phyloP scores from a whole-genome alignment of 2,888 invertebrate species.

The Notocelia uddmanniana region DNA sequence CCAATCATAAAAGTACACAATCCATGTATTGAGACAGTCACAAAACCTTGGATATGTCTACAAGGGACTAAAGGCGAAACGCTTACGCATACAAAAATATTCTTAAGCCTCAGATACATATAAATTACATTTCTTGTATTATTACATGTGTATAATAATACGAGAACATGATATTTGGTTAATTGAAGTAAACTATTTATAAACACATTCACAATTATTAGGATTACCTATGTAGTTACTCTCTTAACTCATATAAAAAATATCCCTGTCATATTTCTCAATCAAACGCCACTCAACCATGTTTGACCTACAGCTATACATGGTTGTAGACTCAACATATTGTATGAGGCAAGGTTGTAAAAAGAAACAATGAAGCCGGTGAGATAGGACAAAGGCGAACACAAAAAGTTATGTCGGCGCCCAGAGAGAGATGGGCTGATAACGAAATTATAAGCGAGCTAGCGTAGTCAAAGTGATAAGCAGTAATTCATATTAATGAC shows the following conservation, averaged over 20 bases:
- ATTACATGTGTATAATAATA: not conserved
- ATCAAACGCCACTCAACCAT: constrained; percentile 39
- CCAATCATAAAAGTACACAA: too few relatives aligned
- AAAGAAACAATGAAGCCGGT: constrained; percentile 64
- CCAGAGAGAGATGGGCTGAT: constrained; percentile 67
- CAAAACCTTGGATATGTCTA: too few relatives aligned
- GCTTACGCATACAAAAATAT: too few relatives aligned
- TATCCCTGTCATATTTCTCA: constrained; percentile 41
- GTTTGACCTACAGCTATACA: constrained; percentile 28
- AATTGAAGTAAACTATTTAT: not conserved
- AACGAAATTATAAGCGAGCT: constrained; percentile 69
- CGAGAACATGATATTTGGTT: not conserved
- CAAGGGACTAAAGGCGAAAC: too few relatives aligned
- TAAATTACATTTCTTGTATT: too few relatives aligned
- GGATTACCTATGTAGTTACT: not conserved
- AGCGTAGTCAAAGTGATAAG: constrained; percentile 41
- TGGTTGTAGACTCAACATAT: constrained; percentile 36
- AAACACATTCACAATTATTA: not conserved
- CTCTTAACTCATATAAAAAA: constrained; percentile 17
- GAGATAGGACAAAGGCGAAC: constrained; percentile 62
- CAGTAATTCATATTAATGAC: constrained; percentile 18
- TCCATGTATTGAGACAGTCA: too few relatives aligned
- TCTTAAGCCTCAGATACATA: too few relatives aligned
- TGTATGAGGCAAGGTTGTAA: constrained; percentile 51
- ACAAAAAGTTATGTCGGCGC: constrained; percentile 66